Evolutionary conservation across 2,797 vertebrate species (phyloP).

Genomic region (Scolopax bukidnonensis): DNA sequence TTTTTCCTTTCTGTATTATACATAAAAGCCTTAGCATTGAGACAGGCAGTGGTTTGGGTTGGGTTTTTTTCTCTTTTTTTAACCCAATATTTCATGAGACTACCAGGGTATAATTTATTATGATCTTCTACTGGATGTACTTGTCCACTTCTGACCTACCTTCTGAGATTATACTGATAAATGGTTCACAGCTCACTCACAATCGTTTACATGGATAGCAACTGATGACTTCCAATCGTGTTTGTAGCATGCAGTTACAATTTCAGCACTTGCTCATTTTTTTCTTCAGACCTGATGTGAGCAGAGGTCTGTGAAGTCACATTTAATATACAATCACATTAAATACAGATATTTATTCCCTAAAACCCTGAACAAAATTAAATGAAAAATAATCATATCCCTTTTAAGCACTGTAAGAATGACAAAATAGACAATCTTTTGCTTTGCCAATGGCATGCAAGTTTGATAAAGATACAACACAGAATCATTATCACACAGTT

Average conservation of each 20-base stretch:
- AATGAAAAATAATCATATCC: neutral
- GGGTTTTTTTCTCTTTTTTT: accelerated
- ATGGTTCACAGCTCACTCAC: neutral
- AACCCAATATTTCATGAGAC: neutral
- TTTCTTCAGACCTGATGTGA: neutral
- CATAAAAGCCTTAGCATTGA: neutral
- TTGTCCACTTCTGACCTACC: neutral
- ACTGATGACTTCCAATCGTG: neutral
- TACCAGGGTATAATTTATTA: neutral
- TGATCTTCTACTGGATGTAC: neutral
- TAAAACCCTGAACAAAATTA: neutral
- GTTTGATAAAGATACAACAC: neutral
- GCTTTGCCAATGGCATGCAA: neutral
- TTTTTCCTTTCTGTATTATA: neutral
- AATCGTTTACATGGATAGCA: neutral
- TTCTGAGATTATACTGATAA: neutral
- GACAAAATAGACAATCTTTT: neutral
- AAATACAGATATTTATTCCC: neutral
- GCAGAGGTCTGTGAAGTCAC: neutral
- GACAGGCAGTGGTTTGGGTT: neutral
- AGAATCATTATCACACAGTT: neutral
- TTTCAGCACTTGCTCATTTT: neutral
- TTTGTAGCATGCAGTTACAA: neutral
- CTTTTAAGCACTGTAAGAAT: neutral
- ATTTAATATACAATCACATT: neutral